Percentiles rank a stretch among this genome's conserved stretches.
Evolutionary conservation across 2,888 invertebrate species (phyloP).

Genomic region (Orthosia gothica): DNA sequence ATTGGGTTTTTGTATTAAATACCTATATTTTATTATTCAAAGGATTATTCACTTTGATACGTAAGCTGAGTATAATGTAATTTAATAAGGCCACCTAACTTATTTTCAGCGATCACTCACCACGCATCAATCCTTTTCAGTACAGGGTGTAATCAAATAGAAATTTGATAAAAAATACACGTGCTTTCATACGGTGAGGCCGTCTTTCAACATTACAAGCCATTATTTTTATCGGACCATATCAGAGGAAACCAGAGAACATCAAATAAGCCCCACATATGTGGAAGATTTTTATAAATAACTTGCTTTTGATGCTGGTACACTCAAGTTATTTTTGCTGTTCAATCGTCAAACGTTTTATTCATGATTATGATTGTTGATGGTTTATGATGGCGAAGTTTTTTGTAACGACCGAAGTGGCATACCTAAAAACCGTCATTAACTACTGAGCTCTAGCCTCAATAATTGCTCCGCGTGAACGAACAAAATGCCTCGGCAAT

Average conservation of each 20-base stretch:
- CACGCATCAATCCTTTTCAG: conserved; percentile 2
- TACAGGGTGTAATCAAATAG: conserved; percentile 34
- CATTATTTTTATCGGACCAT: conserved; percentile 55
- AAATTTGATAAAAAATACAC: conserved; percentile 37
- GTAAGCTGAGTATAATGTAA: too few relatives aligned
- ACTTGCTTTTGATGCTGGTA: conserved; percentile 27
- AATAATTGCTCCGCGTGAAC: too few relatives aligned
- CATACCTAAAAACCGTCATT: too few relatives aligned
- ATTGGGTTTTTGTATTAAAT: too few relatives aligned
- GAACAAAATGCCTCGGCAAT: too few relatives aligned
- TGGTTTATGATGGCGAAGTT: too few relatives aligned
- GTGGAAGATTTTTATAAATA: conserved; percentile 21
- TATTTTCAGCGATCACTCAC: conserved; percentile 11
- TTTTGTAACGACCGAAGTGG: too few relatives aligned
- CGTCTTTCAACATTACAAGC: conserved; percentile 36
- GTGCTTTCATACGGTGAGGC: conserved; percentile 33
- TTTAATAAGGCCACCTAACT: neutral
- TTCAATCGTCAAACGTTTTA: neutral
- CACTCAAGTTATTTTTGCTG: conserved; percentile 2
- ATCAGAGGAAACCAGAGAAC: conserved; percentile 53
- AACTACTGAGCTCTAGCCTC: too few relatives aligned
- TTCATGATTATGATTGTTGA: neutral
- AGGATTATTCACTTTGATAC: neutral
- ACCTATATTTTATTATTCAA: neutral
- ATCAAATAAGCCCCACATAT: conserved; percentile 38